Evolutionary conservation across 2,888 invertebrate genomes (phyloP).

Genomic region (Hyalella azteca): DNA sequence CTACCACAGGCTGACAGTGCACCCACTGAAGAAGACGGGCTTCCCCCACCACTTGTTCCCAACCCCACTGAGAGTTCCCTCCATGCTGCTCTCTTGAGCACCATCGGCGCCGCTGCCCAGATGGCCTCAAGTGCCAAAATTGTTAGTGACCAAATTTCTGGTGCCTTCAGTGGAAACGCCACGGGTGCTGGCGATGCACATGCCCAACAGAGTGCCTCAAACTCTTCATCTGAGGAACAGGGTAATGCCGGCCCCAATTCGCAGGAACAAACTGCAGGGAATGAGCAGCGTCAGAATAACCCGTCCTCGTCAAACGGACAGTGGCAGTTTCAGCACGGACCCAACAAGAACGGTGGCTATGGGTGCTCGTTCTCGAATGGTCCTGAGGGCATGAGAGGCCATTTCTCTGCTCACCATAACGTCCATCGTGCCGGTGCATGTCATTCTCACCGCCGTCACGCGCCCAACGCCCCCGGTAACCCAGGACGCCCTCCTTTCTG

Average conservation of each 20-base stretch:
- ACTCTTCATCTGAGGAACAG: too few relatives aligned
- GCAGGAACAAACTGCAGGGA: too few relatives aligned
- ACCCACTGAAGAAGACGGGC: not conserved
- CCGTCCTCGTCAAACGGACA: too few relatives aligned
- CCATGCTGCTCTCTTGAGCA: slow-evolving; percentile 11
- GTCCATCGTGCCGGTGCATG: not conserved
- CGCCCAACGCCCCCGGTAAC: not conserved
- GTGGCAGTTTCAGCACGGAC: too few relatives aligned
- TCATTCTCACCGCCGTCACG: not conserved
- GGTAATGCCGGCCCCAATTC: too few relatives aligned
- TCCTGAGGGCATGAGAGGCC: not conserved
- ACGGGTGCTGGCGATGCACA: too few relatives aligned
- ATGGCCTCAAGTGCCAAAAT: not conserved
- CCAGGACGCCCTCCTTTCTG: not conserved
- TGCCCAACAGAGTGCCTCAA: too few relatives aligned
- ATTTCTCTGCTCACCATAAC: not conserved
- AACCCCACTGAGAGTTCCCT: slow-evolving; percentile 8
- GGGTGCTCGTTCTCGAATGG: not conserved
- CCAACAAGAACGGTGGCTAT: too few relatives aligned
- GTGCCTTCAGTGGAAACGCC: too few relatives aligned
- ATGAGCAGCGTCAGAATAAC: too few relatives aligned
- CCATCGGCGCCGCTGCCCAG: slow-evolving; percentile 24
- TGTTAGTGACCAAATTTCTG: not conserved
- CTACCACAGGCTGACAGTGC: not conserved
- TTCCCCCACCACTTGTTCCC: not conserved